Evolutionary conservation across 1,140 invertebrate species (phyloP), one percentile per base, ranked within the genome.

Genomic region (Argopecten irradians): DNA sequence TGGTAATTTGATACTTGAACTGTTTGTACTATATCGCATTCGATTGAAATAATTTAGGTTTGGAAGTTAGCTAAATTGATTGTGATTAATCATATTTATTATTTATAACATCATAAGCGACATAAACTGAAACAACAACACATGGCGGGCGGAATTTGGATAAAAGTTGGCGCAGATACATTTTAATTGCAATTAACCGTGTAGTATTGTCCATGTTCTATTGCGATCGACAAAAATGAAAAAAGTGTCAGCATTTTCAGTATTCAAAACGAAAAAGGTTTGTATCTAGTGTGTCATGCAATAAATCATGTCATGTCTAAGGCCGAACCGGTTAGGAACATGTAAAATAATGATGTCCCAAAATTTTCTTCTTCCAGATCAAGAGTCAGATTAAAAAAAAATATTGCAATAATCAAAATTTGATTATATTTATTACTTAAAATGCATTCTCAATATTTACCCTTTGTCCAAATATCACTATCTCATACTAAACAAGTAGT

Each of bases 221-320:
- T 13, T 9, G 83, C 8, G n/a, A 35, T 36, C 36, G 36, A 0
- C 34, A 34, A 85, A 55, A 84, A 91, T 90, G 89, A 92, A 91
- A 87, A 92, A 91, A 87, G 83, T 92, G 39, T 92, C 92, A 13
- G 92, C 92, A 28, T 92, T 92, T 90, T 86, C 92, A 33, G 91
- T 92, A 13, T 92, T 92, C 89, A 90, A 89, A 86, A 28, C 83
- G 1, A 92, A 92, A 87, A 91, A 89, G 89, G 91, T 92, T 89
- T 43, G n/a, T n/a, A n/a, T n/a, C n/a, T n/a, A n/a, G n/a, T n/a
- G n/a, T n/a, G n/a, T n/a, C n/a, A n/a, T n/a, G n/a, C n/a, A n/a
- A n/a, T n/a, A n/a, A n/a, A n/a, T n/a, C n/a, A n/a, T n/a, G n/a
- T n/a, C n/a, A n/a, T n/a, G n/a, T n/a, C n/a, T n/a, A n/a, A n/a